These are phyloP conservation scores for Anoplophora glabripennis DNA, from an alignment of 1,140 invertebrate species.

Conservation along the genomic window DNA sequence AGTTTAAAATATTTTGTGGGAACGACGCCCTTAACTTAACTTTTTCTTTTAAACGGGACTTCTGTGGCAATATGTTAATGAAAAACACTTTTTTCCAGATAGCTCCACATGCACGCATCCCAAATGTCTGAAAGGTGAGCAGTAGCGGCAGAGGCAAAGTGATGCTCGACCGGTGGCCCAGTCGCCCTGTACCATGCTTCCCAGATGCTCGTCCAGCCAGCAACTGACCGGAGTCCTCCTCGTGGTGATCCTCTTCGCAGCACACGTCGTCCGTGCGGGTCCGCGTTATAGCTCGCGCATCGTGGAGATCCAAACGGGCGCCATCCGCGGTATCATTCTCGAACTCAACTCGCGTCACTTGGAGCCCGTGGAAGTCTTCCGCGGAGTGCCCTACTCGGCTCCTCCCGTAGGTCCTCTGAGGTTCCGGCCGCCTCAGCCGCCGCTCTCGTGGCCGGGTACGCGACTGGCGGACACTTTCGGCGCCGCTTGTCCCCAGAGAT, in stretches of 20 bases:
- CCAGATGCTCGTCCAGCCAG: slow-evolving; percentile 10
- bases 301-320: slow-evolving; percentile 64
- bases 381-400: slow-evolving; percentile 81
- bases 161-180: slow-evolving; percentile 6
- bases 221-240: not conserved
- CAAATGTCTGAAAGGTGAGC: too few species aligned
- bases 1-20: too few species aligned
- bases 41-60: too few species aligned
- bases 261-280: not conserved
- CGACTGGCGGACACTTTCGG: slow-evolving; percentile 71
- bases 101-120: too few species aligned
- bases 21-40: too few species aligned
- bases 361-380: slow-evolving; percentile 77
- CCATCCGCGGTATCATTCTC: slow-evolving; percentile 67
- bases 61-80: too few species aligned
- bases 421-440: slow-evolving; percentile 67
- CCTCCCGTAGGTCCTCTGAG: slow-evolving; percentile 65
- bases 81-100: too few species aligned
- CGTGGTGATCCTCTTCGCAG: not conserved
- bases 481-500: slow-evolving; percentile 74
- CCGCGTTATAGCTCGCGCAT: slow-evolving; percentile 62
- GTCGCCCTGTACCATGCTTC: slow-evolving; percentile 9
- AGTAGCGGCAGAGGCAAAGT: too few species aligned
- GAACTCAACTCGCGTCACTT: slow-evolving; percentile 72
- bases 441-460: slow-evolving; percentile 68